These are phyloP conservation scores for Pseudanteris insignis DNA, from an alignment of 2,888 invertebrate genomes.

Conservation along the genomic window DNA sequence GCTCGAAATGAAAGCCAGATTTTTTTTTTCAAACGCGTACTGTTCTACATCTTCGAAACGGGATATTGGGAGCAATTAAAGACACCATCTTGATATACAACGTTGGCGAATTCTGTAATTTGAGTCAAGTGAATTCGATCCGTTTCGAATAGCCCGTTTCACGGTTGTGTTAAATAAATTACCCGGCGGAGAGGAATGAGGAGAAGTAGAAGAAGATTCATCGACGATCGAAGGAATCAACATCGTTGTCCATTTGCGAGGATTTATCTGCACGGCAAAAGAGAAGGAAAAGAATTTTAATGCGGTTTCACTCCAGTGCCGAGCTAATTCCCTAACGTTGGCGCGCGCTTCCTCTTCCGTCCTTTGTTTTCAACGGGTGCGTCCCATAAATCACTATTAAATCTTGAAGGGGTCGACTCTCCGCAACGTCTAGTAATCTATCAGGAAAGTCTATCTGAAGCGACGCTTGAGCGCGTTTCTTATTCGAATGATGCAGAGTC, in stretches of 20 bases:
- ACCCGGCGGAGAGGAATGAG: slow-evolving; percentile 10
- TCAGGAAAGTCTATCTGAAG: slow-evolving; percentile 54
- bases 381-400: slow-evolving; percentile 61
- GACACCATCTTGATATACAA: slow-evolving; percentile 28
- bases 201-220: slow-evolving; percentile 19
- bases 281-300: slow-evolving; percentile 30
- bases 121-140: slow-evolving; percentile 37
- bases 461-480: slow-evolving; percentile 51
- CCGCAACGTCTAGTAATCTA: slow-evolving; percentile 59
- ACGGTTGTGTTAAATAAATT: slow-evolving; percentile 32
- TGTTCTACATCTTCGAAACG: slow-evolving; percentile 14
- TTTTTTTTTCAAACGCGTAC: slow-evolving; percentile 4
- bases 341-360: slow-evolving; percentile 26
- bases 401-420: slow-evolving; percentile 56
- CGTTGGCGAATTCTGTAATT: slow-evolving; percentile 27
- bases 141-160: slow-evolving; percentile 18
- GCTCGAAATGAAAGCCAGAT: slow-evolving; percentile 5
- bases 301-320: slow-evolving; percentile 25
- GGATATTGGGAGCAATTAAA: slow-evolving; percentile 31
- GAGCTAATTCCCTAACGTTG: slow-evolving; percentile 44
- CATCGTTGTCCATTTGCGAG: slow-evolving; percentile 38
- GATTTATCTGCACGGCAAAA: slow-evolving; percentile 34
- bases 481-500: slow-evolving; percentile 38
- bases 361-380: slow-evolving; percentile 39
- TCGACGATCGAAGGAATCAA: slow-evolving; percentile 33